Evolutionary conservation across 2,797 vertebrate genomes (phyloP), one percentile per base, ranked within the genome.

Genomic region (Ctenosaura bakeri): DNA sequence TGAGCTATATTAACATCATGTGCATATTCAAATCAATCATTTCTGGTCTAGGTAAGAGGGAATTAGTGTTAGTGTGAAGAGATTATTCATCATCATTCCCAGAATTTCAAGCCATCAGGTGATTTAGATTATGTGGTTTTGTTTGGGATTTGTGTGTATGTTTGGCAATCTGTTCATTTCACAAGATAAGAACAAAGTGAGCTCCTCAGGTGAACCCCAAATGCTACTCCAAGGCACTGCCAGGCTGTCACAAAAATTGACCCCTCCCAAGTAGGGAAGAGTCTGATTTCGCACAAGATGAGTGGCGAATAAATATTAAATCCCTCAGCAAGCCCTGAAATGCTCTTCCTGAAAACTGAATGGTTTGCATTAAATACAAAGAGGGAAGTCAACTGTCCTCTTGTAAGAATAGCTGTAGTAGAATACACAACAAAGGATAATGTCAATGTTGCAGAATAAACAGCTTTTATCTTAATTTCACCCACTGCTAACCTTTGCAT

Each of bases 21-120:
- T 89, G 93, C 94, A 95, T 95, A 87, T 95, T 95, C 92, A 92
- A 92, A 94, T 94, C 88, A 90, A 94, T 96, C 92, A 94, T 91
- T 94, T 93, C 92, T 94, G 54, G 46, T 90, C 71, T 0, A 0
- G 81, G 81, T 90, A 91, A 84, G 80, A 91, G 93, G 92, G 91
- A 82, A 90, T 83, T 52, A 90, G 22, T 84, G 81, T 71, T 59
- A 82, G 46, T 13, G 38, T 24, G 38, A 88, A 46, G 77, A 84
- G 54, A 90, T 81, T 82, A 95, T 93, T 94, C 88, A 93, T 95
- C 94, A 89, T 82, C 94, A 90, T 84, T 91, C 80, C 89, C 87
- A 94, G 85, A 89, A 89, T 46, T 42, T 94, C 0, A 0, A 92
- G 74, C 92, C 90, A 88, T 83, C 87, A 84, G 69, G 82, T 0